Evolutionary conservation across 2,113 vertebrate species (phyloP).

Genomic region (Penelope pileata): DNA sequence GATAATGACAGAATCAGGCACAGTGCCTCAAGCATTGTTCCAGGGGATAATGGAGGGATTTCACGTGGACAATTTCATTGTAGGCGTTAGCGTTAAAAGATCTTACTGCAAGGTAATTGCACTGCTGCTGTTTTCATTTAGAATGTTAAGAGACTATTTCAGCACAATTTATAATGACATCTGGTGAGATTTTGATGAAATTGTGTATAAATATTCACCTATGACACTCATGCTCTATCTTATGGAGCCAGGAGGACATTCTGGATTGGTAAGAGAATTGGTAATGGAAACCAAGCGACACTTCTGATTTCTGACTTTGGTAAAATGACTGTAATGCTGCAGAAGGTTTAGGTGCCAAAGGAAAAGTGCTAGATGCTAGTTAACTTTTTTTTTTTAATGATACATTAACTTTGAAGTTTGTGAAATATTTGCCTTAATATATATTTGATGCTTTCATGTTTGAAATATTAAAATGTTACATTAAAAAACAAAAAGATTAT

Average conservation of each 20-base stretch:
- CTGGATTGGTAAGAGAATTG: background rate
- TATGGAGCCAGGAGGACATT: background rate
- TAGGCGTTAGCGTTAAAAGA: background rate
- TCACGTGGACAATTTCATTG: background rate
- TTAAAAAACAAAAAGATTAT: background rate
- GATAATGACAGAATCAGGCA: background rate
- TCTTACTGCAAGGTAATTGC: background rate
- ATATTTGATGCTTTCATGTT: background rate
- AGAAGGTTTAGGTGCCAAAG: background rate
- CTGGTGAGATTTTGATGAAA: background rate
- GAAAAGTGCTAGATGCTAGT: background rate
- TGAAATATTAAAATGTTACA: background rate
- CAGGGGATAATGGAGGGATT: background rate
- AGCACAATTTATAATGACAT: background rate
- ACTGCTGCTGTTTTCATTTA: background rate
- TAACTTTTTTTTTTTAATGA: accelerated
- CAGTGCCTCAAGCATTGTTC: background rate
- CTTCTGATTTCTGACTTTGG: background rate
- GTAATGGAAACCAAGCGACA: background rate
- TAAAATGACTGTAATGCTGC: background rate
- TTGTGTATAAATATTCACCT: background rate
- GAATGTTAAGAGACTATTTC: background rate
- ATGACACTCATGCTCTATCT: background rate
- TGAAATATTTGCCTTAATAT: background rate
- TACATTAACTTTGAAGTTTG: background rate